Base-by-base conservation (phyloP, 2,113 vertebrate species). In the Grammomys dolichurus region DNA sequence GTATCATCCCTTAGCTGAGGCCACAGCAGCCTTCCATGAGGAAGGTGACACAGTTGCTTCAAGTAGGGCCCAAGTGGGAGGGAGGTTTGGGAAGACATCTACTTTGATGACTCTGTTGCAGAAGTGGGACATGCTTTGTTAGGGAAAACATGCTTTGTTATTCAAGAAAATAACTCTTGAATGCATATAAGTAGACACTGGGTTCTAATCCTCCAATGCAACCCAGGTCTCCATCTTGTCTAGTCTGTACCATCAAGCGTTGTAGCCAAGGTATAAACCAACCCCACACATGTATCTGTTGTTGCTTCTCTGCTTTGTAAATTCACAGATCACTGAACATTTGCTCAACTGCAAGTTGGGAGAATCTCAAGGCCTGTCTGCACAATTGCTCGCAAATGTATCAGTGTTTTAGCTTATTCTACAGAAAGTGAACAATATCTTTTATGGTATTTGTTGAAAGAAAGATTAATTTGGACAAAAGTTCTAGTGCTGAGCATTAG, bases 361-460 rank as follows among this genome's bases (percentile, higher is more conserved):
- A 60, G n/a, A 78, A 78, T 7, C 65, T 54, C 46, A 80, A 88
- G 91, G 78, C 82, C 46, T 11, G 26, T 58, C 40, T 87, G 46
- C 56, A n/a, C 31, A 11, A 17, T 54, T 82, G 40, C n/a, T 67
- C 48, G 40, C n/a, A 91, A 88, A 86, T 1, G n/a, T 67, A 12
- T 31, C n/a, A 88, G 65, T 67, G 2, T 16, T 81, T 86, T 36
- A 48, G 63, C 33, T 85, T 12, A 33, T 69, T 87, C 60, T 51
- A 80, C 26, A 8, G 72, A 88, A 93, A 93, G 13, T 46, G 17
- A 80, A 70, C 46, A 80, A n/a, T 17, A 7, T 90, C 6, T 89
- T 91, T 56, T 19, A 43, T 31, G 65, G 40, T 6, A 31, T 89
- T 91, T 85, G 70, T 82, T 97, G 1, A 51, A 90, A 82, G 58